Percentiles rank a stretch among this genome's conserved stretches.
These are phyloP conservation scores for Biston stratarius DNA, from an alignment of 2,888 invertebrate genomes.

Conservation along the genomic window DNA sequence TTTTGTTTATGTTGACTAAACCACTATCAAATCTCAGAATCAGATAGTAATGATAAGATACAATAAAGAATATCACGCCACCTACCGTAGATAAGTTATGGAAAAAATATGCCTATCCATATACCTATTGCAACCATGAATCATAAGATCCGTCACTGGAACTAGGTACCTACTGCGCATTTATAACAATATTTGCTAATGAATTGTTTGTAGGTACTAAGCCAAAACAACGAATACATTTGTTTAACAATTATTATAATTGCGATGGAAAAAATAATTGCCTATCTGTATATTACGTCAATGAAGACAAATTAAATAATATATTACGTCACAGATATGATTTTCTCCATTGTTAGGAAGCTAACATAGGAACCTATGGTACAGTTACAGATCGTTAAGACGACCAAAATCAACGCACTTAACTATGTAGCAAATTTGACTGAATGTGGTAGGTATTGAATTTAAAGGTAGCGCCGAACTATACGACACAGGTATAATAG, in stretches of 20 bases:
- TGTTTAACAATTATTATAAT: background rate
- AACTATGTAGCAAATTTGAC: too few species aligned
- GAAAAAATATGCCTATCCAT: background rate
- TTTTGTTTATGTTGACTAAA: slow-evolving; percentile 53
- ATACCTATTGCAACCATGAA: slow-evolving; percentile 19
- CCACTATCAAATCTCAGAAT: slow-evolving; percentile 32
- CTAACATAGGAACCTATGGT: too few species aligned
- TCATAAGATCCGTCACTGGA: slow-evolving; percentile 27
- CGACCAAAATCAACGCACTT: too few species aligned
- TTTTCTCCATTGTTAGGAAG: background rate
- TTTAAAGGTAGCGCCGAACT: too few species aligned
- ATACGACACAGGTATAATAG: too few species aligned
- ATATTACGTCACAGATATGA: background rate
- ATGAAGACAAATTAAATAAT: too few species aligned
- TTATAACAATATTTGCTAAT: slow-evolving; percentile 7
- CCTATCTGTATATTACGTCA: too few species aligned
- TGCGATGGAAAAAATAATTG: background rate
- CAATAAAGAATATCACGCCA: slow-evolving; percentile 49
- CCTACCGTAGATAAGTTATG: slow-evolving; percentile 16
- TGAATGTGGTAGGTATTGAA: too few species aligned
- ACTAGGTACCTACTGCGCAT: slow-evolving; percentile 26
- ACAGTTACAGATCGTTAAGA: too few species aligned
- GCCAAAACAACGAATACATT: background rate
- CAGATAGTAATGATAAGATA: slow-evolving; percentile 49
- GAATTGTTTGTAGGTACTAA: background rate